Conservation (phyloP, 2,888 invertebrate genomes). For the Thumatha senex region DNA sequence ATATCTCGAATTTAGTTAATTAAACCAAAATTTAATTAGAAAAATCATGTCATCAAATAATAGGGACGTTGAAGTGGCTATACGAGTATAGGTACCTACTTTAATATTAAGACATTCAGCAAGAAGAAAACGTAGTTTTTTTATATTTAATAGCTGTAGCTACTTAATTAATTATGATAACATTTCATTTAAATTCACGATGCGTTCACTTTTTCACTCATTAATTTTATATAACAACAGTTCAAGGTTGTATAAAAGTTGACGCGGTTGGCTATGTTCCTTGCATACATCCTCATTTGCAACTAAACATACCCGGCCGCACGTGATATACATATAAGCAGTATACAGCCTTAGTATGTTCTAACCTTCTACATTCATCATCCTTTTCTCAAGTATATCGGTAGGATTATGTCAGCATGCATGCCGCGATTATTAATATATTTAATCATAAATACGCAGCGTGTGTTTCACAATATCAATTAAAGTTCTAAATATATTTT, state of each 20-base stretch:
- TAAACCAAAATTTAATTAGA: no score
- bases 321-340: slow-evolving; percentile 32
- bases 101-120: no score
- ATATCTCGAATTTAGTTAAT: no score
- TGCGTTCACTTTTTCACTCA: slow-evolving; percentile 14
- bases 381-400: slow-evolving; percentile 5
- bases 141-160: no score
- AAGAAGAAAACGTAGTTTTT: no score
- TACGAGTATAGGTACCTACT: no score
- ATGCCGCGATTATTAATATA: not conserved
- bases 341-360: slow-evolving; percentile 14
- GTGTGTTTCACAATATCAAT: not conserved
- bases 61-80: no score
- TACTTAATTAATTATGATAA: no score
- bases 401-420: slow-evolving; percentile 1
- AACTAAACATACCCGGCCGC: slow-evolving; percentile 26
- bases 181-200: not conserved
- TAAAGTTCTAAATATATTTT: not conserved
- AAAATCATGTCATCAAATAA: no score
- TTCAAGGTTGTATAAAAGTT: slow-evolving; percentile 33
- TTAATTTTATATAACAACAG: slow-evolving; percentile 23
- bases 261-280: slow-evolving; percentile 28
- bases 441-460: not conserved
- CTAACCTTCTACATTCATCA: slow-evolving; percentile 13
- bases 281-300: slow-evolving; percentile 30